Evolutionary conservation across 2,797 vertebrate species (phyloP).

Genomic region (Pseudochirops cupreus): DNA sequence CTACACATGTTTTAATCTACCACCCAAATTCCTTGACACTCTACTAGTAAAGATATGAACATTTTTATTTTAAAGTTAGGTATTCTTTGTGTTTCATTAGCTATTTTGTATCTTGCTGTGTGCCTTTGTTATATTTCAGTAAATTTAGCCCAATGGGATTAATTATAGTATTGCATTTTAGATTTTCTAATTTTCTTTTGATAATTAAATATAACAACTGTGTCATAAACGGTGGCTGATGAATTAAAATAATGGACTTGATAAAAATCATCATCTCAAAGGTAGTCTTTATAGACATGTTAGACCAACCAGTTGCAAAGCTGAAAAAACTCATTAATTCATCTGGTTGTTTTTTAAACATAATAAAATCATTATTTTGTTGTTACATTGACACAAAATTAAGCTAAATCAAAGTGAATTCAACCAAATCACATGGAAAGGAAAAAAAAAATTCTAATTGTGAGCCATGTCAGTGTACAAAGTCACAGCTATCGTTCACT

Average conservation of each 20-base stretch:
- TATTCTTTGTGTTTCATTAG: background rate
- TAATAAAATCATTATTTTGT: too few species aligned
- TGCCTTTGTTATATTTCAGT: slow-evolving; percentile 20
- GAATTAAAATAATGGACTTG: background rate
- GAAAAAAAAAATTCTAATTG: background rate
- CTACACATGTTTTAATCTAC: background rate
- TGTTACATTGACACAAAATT: background rate
- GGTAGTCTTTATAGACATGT: background rate
- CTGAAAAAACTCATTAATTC: background rate
- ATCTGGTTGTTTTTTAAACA: background rate
- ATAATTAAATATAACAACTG: slow-evolving; percentile 39
- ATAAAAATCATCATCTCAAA: background rate
- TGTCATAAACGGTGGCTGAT: slow-evolving; percentile 40
- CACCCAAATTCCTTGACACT: slow-evolving; percentile 31
- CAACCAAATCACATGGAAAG: background rate
- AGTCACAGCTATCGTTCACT: background rate
- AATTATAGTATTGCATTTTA: slow-evolving; percentile 41
- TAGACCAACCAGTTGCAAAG: slow-evolving; percentile 21
- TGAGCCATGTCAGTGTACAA: background rate
- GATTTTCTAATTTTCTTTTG: slow-evolving; percentile 49
- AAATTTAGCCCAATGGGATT: slow-evolving; percentile 19
- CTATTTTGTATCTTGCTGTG: slow-evolving; percentile 18
- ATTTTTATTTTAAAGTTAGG: slow-evolving; percentile 28
- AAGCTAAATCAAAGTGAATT: background rate
- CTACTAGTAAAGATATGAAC: background rate